Base-by-base conservation (phyloP, 1,140 invertebrate species). In the Augochlora pura region DNA sequence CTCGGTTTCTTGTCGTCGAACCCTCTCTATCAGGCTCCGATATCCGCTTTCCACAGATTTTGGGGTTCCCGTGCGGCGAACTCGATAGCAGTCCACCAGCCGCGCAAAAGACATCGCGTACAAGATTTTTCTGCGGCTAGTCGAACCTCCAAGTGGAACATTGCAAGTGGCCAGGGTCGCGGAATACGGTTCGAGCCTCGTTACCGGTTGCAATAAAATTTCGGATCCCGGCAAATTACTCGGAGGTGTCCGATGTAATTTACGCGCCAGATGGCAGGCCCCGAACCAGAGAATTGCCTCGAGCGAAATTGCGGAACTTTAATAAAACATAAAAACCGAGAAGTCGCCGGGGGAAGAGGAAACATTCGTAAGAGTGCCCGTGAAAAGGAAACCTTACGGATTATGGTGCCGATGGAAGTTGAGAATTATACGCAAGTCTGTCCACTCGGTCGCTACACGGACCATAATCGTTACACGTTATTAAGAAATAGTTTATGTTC, bases 121-220 rank as follows among this genome's bases (percentile, higher is more conserved):
- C 62, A 14, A 39, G 14, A 18, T 27, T 18, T 1, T 49, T 27
- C 14, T 12, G 21, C 38, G n/a, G 8, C 21, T 21, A 25, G 10
- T 71, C 38, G 21, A 9, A 70, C 7, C 49, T n/a, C n/a, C 0
- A 18, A 16, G 21, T 52, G n/a, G 4, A 21, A 6, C n/a, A 8
- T 23, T 8, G 57, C n/a, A n/a, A n/a, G 16, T 4, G 7, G 7
- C 25, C 8, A 9, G 38, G 54, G 54, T n/a, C 49, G 18, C 49
- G 49, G 49, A 52, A 52, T 21, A 16, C 49, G 16, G 49, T 21
- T 52, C 49, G 39, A 42, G 27, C 16, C 63, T 79, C 60, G 59
- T 78, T 72, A 78, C 49, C 38, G 32, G 46, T 16, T 27, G 57
- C 67, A 72, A 64, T 71, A 71, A 78, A 71, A 78, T 78, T 57